Percentiles rank a stretch among this genome's conserved stretches.
Evolutionary conservation across 2,113 vertebrate genomes (phyloP).

Genomic region (Ptychochromis oligacanthus): DNA sequence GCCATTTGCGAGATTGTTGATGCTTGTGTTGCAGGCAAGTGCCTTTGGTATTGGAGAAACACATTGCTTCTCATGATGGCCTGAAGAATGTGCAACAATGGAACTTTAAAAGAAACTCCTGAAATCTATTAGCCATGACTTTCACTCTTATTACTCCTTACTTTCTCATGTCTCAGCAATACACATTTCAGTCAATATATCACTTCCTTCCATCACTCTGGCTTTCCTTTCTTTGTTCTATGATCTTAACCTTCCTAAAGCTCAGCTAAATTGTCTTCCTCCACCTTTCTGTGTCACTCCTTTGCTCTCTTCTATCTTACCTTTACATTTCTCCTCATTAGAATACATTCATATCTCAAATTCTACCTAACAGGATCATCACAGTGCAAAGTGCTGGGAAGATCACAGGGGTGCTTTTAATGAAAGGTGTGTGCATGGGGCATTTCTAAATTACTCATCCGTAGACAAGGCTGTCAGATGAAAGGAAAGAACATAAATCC

Average conservation of each 20-base stretch:
- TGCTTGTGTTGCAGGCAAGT: no score
- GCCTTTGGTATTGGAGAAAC: background rate
- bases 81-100: background rate
- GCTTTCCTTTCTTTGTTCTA: conserved; percentile 6
- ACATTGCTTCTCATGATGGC: background rate
- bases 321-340: conserved; percentile 40
- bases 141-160: background rate
- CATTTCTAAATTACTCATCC: conserved; percentile 60
- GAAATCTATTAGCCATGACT: background rate
- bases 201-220: conserved; percentile 11
- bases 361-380: conserved; percentile 43
- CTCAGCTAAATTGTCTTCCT: conserved; percentile 13
- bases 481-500: conserved; percentile 49
- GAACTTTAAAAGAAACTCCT: conserved; percentile 14
- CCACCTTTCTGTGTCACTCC: background rate
- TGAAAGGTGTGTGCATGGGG: conserved; percentile 50
- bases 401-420: conserved; percentile 42
- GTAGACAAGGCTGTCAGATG: conserved; percentile 39
- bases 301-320: conserved; percentile 16
- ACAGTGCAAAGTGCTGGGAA: conserved; percentile 34
- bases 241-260: background rate
- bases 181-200: conserved; percentile 6
- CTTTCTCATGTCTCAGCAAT: conserved; percentile 1
- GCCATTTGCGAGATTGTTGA: no score
- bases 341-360: conserved; percentile 32